These are phyloP conservation scores for Sphaeramia orbicularis DNA, from an alignment of 2,797 vertebrate genomes.

Conservation along the genomic window DNA sequence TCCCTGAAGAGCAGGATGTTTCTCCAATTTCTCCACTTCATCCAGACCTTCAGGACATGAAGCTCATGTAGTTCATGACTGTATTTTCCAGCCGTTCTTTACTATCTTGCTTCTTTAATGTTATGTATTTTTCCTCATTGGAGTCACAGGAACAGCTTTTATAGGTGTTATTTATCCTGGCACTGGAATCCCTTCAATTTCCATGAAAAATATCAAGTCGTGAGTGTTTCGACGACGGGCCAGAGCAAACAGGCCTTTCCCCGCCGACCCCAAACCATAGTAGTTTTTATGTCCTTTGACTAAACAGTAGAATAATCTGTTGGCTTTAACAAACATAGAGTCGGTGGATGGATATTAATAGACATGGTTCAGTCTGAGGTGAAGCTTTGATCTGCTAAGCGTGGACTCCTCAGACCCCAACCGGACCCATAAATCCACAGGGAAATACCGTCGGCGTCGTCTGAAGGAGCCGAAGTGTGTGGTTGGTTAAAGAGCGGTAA, in stretches of 20 bases:
- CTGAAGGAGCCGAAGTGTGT: conserved; percentile 45
- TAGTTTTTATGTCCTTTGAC: conserved; percentile 66
- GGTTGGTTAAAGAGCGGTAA: conserved; percentile 57
- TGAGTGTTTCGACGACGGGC: conserved; percentile 58
- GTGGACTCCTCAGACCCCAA: conserved; percentile 36
- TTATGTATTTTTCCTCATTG: conserved; percentile 35
- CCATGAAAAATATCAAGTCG: conserved; percentile 68
- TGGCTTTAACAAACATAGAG: conserved; percentile 58
- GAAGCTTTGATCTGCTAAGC: conserved; percentile 45
- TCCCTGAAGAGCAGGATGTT: too few species aligned
- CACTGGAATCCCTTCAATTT: conserved; percentile 58
- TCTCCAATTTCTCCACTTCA: too few species aligned
- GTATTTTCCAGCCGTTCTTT: conserved; percentile 31
- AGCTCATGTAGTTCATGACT: conserved; percentile 24
- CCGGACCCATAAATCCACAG: conserved; percentile 45
- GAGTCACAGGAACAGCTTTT: conserved; percentile 68
- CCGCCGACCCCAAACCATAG: conserved; percentile 58
- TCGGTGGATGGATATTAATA: conserved; percentile 65
- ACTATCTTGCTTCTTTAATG: conserved; percentile 40
- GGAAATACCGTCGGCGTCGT: conserved; percentile 37
- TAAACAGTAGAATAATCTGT: conserved; percentile 71
- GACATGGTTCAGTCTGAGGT: conserved; percentile 52
- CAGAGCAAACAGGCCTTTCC: conserved; percentile 75
- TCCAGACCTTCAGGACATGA: not conserved
- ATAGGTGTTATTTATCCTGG: conserved; percentile 80